These are phyloP conservation scores for Drosophila nigromelanica DNA, from an alignment of 1,140 invertebrate species.

Conservation along the genomic window DNA sequence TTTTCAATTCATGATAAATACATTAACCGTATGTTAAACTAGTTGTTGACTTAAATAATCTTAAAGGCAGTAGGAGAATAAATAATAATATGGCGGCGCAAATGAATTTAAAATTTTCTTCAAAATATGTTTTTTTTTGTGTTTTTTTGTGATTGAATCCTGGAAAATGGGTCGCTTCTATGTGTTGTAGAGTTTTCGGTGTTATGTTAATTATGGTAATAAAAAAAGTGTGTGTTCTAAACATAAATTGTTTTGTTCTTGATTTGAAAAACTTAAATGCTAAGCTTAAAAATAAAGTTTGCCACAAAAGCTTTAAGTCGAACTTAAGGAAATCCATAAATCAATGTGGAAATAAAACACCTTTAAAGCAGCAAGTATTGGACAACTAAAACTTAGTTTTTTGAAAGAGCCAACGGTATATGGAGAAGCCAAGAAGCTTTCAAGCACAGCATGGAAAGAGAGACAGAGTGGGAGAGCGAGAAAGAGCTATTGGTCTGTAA, in stretches of 20 bases:
- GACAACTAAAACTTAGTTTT: constrained; percentile 61
- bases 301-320: constrained; percentile 38
- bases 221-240: constrained; percentile 8
- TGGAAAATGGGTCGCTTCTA: constrained; percentile 32
- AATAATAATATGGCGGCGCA: constrained; percentile 71
- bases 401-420: constrained; percentile 47
- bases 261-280: constrained; percentile 36
- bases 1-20: constrained; percentile 34
- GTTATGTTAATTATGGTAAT: neutral
- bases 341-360: constrained; percentile 62
- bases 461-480: constrained; percentile 14
- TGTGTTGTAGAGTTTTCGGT: constrained; percentile 29
- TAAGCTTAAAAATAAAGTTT: constrained; percentile 66
- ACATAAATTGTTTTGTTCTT: constrained; percentile 11
- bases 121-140: neutral
- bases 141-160: constrained; percentile 15
- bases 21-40: constrained; percentile 56
- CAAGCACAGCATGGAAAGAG: constrained; percentile 33
- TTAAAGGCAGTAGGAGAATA: constrained; percentile 53
- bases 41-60: constrained; percentile 58
- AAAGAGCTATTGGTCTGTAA: constrained; percentile 34
- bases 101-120: constrained; percentile 54
- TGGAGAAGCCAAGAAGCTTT: constrained; percentile 50
- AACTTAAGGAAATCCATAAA: constrained; percentile 35
- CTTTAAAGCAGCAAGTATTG: constrained; percentile 75